Conservation (phyloP, 2,888 invertebrate species). For the Schizotus pectinicornis region DNA sequence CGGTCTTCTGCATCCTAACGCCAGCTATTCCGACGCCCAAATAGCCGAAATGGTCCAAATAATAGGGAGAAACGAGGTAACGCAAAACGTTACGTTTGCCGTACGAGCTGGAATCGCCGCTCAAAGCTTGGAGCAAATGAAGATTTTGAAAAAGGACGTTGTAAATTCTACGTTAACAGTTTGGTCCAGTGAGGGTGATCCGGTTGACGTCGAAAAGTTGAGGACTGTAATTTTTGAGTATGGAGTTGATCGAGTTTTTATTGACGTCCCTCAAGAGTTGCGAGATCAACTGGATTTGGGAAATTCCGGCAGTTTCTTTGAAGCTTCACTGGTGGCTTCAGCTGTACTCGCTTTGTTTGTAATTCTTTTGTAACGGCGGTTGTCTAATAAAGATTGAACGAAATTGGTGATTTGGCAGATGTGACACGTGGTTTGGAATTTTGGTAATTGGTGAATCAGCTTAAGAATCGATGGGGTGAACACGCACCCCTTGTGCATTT, state of each 20-base stretch:
- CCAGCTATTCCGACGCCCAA: conserved; percentile 67
- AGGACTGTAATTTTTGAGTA: conserved; percentile 70
- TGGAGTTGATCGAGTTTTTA: conserved; percentile 72
- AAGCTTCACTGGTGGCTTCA: neutral
- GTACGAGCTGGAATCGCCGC: conserved; percentile 75
- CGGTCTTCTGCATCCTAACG: conserved; percentile 57
- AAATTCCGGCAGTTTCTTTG: conserved; percentile 36
- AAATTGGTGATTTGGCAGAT: neutral
- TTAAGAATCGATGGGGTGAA: neutral
- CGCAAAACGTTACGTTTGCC: conserved; percentile 81
- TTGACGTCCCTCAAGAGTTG: conserved; percentile 77
- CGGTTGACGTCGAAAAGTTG: conserved; percentile 70
- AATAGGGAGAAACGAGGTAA: conserved; percentile 63
- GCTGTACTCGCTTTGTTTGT: neutral
- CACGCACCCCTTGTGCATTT: too few relatives aligned
- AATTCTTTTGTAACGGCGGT: too few relatives aligned
- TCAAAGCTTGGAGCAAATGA: conserved; percentile 67
- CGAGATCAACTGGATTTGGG: conserved; percentile 60
- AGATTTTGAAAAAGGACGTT: conserved; percentile 64
- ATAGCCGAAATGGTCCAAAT: conserved; percentile 72
- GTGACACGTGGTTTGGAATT: conserved; percentile 13
- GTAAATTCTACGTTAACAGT: conserved; percentile 75
- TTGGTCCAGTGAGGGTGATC: conserved; percentile 75
- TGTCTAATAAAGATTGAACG: too few relatives aligned
- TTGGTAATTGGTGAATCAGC: conserved; percentile 22